These are phyloP conservation scores for Ommatoiulus sabulosus DNA, from an alignment of 2,888 invertebrate genomes.

Conservation along the genomic window DNA sequence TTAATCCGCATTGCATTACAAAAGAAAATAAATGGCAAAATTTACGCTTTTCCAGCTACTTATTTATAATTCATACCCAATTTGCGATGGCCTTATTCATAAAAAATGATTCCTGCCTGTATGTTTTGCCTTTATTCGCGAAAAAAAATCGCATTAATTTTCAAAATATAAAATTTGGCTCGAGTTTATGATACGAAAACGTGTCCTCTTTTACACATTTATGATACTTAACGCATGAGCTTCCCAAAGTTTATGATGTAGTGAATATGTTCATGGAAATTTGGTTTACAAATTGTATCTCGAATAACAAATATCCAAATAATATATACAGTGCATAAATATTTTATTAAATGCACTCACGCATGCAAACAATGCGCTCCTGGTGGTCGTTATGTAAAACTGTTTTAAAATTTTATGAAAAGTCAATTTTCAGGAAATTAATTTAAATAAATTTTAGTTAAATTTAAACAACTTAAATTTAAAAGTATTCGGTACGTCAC, in stretches of 20 bases:
- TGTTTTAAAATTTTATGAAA: too few species aligned
- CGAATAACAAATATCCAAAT: neutral
- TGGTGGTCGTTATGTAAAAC: too few species aligned
- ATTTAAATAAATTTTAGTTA: too few species aligned
- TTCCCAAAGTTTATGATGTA: neutral
- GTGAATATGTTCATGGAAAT: neutral
- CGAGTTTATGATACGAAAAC: neutral
- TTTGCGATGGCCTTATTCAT: neutral
- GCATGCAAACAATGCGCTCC: too few species aligned
- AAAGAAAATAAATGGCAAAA: neutral
- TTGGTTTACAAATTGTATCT: neutral
- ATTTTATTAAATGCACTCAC: neutral
- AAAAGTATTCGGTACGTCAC: too few species aligned
- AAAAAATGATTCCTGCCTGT: neutral
- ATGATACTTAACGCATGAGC: neutral
- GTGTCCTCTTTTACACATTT: neutral
- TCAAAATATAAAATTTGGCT: neutral
- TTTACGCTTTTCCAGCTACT: neutral
- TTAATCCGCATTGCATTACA: neutral
- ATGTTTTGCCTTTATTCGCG: neutral
- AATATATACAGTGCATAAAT: neutral
- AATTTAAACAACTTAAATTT: too few species aligned
- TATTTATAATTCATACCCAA: slow-evolving; percentile 10
- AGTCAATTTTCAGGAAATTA: too few species aligned
- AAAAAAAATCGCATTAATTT: neutral